Percentiles rank a stretch among this genome's conserved stretches.
phyloP scores from a whole-genome alignment of 2,797 vertebrate genomes.

The Tarsius wallacei region DNA sequence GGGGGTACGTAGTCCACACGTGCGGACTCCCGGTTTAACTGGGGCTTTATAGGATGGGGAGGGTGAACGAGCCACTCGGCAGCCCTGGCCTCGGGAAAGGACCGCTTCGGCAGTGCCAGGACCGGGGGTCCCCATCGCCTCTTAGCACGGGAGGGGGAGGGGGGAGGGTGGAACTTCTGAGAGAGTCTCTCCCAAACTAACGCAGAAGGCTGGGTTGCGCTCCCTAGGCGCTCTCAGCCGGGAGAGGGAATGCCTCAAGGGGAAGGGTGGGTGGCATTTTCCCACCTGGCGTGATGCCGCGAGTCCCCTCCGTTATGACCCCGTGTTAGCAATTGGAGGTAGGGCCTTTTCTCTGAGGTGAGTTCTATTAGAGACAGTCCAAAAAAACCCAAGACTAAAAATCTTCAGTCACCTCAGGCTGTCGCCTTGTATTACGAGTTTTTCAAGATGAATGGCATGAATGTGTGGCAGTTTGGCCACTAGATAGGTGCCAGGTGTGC shows the following conservation, averaged over 20 bases:
- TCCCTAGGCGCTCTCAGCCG: neutral
- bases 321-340: neutral
- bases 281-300: neutral
- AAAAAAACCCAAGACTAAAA: neutral
- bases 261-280: neutral
- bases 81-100: neutral
- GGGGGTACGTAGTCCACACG: neutral
- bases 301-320: neutral
- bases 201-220: neutral
- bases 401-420: neutral
- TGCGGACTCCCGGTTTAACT: too few relatives aligned
- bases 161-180: neutral
- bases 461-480: neutral
- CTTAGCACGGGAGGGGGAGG: too few relatives aligned
- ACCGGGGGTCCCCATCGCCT: neutral
- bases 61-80: neutral
- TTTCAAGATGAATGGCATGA: conserved; percentile 31
- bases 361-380: neutral
- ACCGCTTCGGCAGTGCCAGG: neutral
- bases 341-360: neutral
- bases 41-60: neutral
- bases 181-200: neutral
- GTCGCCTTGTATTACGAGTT: neutral
- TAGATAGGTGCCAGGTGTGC: neutral
- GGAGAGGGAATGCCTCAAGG: neutral